Conservation (phyloP, 2,888 invertebrate species). For the Dinocampus coccinellae region DNA sequence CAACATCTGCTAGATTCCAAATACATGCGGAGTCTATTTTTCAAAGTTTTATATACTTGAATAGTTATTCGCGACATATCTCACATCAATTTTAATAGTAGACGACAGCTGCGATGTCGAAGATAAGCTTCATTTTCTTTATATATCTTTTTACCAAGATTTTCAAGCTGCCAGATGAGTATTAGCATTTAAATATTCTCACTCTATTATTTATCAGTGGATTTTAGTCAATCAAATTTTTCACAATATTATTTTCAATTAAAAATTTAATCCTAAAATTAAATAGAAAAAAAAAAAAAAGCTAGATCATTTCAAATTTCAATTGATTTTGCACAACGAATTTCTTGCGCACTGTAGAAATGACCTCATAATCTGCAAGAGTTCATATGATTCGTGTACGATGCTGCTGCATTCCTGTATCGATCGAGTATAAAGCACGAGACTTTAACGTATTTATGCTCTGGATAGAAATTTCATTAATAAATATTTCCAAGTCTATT, state of each 20-base stretch:
- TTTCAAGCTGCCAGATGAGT: background rate
- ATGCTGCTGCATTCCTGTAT: conserved; percentile 11
- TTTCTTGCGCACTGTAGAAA: background rate
- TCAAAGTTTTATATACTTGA: background rate
- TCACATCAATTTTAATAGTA: background rate
- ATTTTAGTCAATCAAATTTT: background rate
- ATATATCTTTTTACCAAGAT: no score
- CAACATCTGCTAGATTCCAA: background rate
- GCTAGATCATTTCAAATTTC: background rate
- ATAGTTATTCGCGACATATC: background rate
- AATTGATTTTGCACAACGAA: background rate
- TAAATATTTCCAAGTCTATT: background rate
- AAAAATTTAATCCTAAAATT: no score
- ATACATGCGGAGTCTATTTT: background rate
- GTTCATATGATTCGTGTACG: background rate
- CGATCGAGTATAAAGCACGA: conserved; percentile 13
- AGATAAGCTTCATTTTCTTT: background rate
- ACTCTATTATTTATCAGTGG: no score
- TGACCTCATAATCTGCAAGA: background rate
- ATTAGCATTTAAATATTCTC: background rate
- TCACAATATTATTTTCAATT: background rate
- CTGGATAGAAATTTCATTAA: background rate
- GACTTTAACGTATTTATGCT: background rate
- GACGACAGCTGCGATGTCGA: background rate
- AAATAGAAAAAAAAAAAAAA: no score